A percentile compares a stretch with the other conserved stretches of the same genome.
These are phyloP conservation scores for Hypena proboscidalis DNA, from an alignment of 2,888 invertebrate species.

Conservation along the genomic window DNA sequence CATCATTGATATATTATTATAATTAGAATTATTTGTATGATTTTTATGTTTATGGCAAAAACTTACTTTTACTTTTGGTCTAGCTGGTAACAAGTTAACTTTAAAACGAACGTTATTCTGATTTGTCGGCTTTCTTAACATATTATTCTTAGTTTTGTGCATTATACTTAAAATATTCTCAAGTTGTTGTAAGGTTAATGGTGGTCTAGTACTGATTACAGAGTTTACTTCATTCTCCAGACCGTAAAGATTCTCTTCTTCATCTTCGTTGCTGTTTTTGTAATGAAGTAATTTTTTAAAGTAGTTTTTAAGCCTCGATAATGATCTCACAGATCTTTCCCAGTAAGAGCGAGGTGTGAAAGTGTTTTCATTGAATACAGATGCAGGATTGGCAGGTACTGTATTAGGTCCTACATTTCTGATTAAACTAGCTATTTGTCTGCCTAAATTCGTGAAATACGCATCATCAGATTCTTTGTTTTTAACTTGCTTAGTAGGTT, in stretches of 20 bases:
- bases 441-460: constrained; percentile 69
- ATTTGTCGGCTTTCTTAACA: constrained; percentile 17
- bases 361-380: constrained; percentile 56
- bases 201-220: constrained; percentile 52
- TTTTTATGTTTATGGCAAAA: constrained; percentile 5
- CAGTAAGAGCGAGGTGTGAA: constrained; percentile 65
- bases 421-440: constrained; percentile 73
- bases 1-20: no score
- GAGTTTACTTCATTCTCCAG: constrained; percentile 70
- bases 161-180: constrained; percentile 69
- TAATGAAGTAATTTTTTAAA: constrained; percentile 44
- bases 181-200: constrained; percentile 63
- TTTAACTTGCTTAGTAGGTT: constrained; percentile 17
- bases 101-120: constrained; percentile 50
- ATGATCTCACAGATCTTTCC: constrained; percentile 73
- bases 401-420: constrained; percentile 57
- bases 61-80: constrained; percentile 5
- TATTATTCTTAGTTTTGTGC: constrained; percentile 36
- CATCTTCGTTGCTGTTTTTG: constrained; percentile 60
- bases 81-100: constrained; percentile 57
- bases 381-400: no score
- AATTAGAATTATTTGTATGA: constrained; percentile 2
- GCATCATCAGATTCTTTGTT: constrained; percentile 51
- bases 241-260: constrained; percentile 60
- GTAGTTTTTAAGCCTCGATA: constrained; percentile 36